Percentiles rank a stretch among this genome's conserved stretches.
phyloP scores from a whole-genome alignment of 2,113 vertebrate species.

The Columba livia region DNA sequence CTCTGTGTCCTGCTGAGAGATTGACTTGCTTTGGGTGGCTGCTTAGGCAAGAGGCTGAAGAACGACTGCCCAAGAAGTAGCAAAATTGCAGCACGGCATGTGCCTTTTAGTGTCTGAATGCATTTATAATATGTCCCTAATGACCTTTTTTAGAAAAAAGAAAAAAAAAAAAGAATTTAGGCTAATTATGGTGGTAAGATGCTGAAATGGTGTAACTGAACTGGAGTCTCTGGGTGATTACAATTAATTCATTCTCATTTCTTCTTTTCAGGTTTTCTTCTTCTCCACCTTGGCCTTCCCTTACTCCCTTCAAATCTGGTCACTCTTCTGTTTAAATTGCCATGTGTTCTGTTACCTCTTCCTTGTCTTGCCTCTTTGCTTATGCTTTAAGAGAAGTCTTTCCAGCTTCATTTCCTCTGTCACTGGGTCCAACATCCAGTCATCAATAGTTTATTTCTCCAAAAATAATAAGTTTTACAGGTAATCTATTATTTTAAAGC shows the following conservation, averaged over 20 bases:
- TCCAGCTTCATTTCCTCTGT: conserved; percentile 51
- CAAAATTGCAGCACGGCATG: background rate
- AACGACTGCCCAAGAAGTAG: background rate
- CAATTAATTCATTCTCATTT: conserved; percentile 59
- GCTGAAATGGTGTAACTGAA: background rate
- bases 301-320: conserved; percentile 17
- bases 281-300: conserved; percentile 43
- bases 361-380: conserved; percentile 20
- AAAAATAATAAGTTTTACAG: conserved; percentile 40
- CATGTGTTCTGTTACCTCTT: background rate
- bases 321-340: conserved; percentile 29
- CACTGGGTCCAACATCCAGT: conserved; percentile 51
- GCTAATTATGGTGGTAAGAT: background rate
- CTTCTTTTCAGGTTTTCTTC: conserved; percentile 69
- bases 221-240: background rate
- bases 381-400: conserved; percentile 49
- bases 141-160: background rate
- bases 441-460: conserved; percentile 45
- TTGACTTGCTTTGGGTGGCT: background rate
- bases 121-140: background rate
- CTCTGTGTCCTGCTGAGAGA: background rate
- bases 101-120: background rate
- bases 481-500: conserved; percentile 43
- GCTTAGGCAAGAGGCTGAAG: background rate
- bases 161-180: background rate